phyloP scores from a whole-genome alignment of 2,888 invertebrate genomes.

The Dicycla oo region DNA sequence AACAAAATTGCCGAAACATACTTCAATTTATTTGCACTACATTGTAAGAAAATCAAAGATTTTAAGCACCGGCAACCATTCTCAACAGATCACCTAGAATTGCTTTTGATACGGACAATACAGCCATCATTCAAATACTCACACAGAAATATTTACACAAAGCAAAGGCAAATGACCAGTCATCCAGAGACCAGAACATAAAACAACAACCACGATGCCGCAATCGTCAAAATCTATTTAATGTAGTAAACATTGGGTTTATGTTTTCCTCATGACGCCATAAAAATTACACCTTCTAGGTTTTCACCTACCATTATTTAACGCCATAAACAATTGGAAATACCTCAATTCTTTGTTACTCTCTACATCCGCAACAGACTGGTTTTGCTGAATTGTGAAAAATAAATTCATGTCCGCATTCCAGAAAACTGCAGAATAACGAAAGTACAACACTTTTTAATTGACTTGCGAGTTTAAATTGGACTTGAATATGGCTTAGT shows the following conservation, averaged over 20 bases:
- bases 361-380: constrained; percentile 49
- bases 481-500: constrained; percentile 13
- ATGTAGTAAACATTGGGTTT: too few species aligned
- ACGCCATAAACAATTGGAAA: constrained; percentile 51
- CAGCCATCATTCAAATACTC: background rate
- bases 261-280: constrained; percentile 55
- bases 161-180: background rate
- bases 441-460: constrained; percentile 50
- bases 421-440: constrained; percentile 46
- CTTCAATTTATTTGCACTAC: background rate
- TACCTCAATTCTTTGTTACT: constrained; percentile 48
- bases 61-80: background rate
- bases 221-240: constrained; percentile 56
- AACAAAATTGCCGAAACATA: background rate
- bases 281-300: constrained; percentile 51
- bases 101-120: background rate
- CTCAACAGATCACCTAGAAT: background rate
- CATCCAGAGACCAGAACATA: constrained; percentile 39
- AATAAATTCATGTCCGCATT: constrained; percentile 55
- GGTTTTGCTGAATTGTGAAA: constrained; percentile 55
- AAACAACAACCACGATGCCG: constrained; percentile 50
- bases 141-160: constrained; percentile 26
- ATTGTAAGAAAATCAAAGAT: background rate
- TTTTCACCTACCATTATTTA: constrained; percentile 51
- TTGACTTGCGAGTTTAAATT: constrained; percentile 29